Conservation (phyloP, 2,797 vertebrate species). For the Garrulus glandarius region DNA sequence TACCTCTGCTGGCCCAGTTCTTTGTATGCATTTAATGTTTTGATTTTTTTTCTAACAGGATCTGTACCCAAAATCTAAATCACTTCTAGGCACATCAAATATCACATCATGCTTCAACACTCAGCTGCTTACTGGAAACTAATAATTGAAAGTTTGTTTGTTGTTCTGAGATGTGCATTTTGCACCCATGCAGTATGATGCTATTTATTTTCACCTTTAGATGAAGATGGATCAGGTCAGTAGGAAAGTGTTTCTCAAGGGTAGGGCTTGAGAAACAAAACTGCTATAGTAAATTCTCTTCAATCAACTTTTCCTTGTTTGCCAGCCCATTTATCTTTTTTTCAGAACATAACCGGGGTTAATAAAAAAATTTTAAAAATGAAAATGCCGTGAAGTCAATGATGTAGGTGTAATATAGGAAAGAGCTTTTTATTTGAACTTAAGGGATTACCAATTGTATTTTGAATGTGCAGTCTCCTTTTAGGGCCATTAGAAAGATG, state of each 20-base stretch:
- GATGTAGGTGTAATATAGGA: background rate
- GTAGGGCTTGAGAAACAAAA: background rate
- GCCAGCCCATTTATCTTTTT: background rate
- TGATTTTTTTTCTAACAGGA: background rate
- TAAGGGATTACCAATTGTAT: background rate
- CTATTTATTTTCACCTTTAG: background rate
- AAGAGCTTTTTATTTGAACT: background rate
- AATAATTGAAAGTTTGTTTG: background rate
- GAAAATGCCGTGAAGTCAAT: background rate
- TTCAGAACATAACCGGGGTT: background rate
- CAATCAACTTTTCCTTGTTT: background rate
- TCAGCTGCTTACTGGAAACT: background rate
- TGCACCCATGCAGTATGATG: background rate
- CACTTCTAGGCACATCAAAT: background rate
- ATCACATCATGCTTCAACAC: background rate
- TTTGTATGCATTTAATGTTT: background rate
- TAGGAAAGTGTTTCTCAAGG: background rate
- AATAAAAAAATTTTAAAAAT: background rate
- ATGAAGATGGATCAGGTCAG: background rate
- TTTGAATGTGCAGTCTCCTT: background rate
- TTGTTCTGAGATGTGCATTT: background rate
- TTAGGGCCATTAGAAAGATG: background rate
- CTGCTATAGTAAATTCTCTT: background rate
- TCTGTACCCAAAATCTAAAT: background rate
- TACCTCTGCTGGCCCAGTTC: constrained; percentile 24